Evolutionary conservation across 2,113 vertebrate genomes (phyloP), one percentile per base, ranked within the genome.

Genomic region (Pseudorectes ferrugineus): DNA sequence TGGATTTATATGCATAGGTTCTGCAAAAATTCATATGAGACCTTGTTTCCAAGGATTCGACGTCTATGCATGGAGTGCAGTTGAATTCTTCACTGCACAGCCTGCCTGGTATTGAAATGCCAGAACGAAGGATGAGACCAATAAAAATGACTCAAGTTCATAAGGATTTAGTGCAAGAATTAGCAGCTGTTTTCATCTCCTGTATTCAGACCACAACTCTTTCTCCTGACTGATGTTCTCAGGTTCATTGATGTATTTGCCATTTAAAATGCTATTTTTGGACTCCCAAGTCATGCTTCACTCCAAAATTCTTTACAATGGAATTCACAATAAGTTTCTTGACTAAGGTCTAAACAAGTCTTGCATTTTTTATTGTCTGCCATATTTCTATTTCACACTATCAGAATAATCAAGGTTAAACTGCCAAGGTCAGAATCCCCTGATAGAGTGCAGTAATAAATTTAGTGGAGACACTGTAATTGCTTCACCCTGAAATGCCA

Each of bases 341-440:
- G 36, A 91, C 51, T 72, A n/a, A 72, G 17, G 17, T 78, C 55
- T 82, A 65, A 92, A 89, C 62, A 88, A 28, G 11, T 72, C 16
- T 14, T 87, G 33, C 52, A 78, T 87, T 93, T 94, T 89, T 89
- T 85, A 80, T 80, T 62, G 43, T 65, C 38, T 7, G 2, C 46
- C 36, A 40, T 90, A 77, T 91, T 95, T 94, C 58, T 84, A 2
- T 72, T 59, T 63, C 71, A 94, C 40, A 43, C 51, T 51, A 40
- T 85, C 76, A 70, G 61, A 78, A 63, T 58, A 82, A 67, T 43
- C 93, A 95, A 94, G 94, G 82, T 79, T 87, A 92, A 96, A 91
- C 33, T 57, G 62, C 38, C 92, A 92, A 80, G 67, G 63, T 88
- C 83, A 80, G 73, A 96, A 89, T 89, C n/a, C 67, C 43, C 63